Evolutionary conservation across 2,888 invertebrate genomes (phyloP).

Genomic region (Drosophila affinis): DNA sequence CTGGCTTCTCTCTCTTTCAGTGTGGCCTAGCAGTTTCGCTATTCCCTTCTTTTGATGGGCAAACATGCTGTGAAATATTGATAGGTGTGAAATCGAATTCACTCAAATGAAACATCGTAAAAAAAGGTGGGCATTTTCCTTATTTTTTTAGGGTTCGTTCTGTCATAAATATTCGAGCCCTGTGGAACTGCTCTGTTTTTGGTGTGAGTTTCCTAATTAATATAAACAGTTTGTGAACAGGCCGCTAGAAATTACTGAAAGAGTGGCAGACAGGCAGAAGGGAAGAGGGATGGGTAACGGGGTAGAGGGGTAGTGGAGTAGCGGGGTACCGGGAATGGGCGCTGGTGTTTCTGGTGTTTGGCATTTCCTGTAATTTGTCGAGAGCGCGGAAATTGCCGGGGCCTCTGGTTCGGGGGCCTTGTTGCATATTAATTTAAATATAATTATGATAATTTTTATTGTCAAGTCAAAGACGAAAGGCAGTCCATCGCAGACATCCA

Average conservation of each 20-base stretch:
- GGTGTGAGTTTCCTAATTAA: conserved; percentile 46
- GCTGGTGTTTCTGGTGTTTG: conserved; percentile 48
- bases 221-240: conserved; percentile 40
- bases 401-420: conserved; percentile 45
- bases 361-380: conserved; percentile 76
- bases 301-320: background rate
- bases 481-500: conserved; percentile 7
- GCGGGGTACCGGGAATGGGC: background rate
- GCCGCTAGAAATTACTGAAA: conserved; percentile 19
- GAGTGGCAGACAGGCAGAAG: conserved; percentile 8
- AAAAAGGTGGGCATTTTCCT: conserved; percentile 17
- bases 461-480: conserved; percentile 58
- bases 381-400: conserved; percentile 64
- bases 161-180: conserved; percentile 26
- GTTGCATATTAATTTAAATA: conserved; percentile 78
- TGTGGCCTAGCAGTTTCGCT: background rate
- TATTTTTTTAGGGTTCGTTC: conserved; percentile 11
- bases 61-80: conserved; percentile 20
- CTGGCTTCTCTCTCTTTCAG: background rate
- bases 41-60: background rate
- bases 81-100: conserved; percentile 40
- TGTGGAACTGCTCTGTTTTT: conserved; percentile 4
- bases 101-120: conserved; percentile 35
- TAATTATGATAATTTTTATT: conserved; percentile 78
- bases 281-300: conserved; percentile 4